phyloP scores from a whole-genome alignment of 1,140 invertebrate species.

The Trichonephila inaurata region DNA sequence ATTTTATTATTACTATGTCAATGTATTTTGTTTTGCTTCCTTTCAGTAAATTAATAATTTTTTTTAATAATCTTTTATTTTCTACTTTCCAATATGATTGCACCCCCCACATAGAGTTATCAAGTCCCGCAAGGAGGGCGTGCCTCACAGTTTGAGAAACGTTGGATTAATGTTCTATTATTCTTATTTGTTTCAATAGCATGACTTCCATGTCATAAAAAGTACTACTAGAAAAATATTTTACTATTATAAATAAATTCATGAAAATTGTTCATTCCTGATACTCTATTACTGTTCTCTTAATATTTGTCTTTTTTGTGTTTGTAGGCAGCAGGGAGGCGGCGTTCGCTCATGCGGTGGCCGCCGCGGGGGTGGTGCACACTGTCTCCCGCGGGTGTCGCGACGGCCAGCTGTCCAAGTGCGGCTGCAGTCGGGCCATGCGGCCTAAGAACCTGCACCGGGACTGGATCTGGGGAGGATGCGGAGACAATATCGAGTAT shows the following conservation, averaged over 20 bases:
- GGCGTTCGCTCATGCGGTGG: slow-evolving; percentile 94
- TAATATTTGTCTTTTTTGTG: neutral
- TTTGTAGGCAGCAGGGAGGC: slow-evolving; percentile 91
- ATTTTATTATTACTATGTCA: too few species aligned
- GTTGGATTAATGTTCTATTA: too few species aligned
- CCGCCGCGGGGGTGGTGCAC: slow-evolving; percentile 93
- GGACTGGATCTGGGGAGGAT: slow-evolving; percentile 98
- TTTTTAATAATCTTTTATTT: too few species aligned
- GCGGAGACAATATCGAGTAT: slow-evolving; percentile 96
- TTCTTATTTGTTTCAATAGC: neutral
- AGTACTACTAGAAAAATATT: neutral
- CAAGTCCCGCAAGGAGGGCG: too few species aligned
- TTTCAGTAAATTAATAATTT: too few species aligned
- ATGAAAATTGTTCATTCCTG: neutral
- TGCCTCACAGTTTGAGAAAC: too few species aligned
- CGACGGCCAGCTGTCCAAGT: slow-evolving; percentile 92
- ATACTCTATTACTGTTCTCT: too few species aligned
- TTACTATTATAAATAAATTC: neutral
- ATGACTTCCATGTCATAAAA: neutral
- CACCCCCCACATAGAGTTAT: too few species aligned
- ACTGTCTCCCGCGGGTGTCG: slow-evolving; percentile 92
- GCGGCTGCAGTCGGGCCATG: slow-evolving; percentile 88
- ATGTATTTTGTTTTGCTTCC: too few species aligned
- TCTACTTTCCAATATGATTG: too few species aligned
- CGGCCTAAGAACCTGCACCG: slow-evolving; percentile 81